Conservation (phyloP, 1,140 invertebrate genomes). For the Ruditapes philippinarum region DNA sequence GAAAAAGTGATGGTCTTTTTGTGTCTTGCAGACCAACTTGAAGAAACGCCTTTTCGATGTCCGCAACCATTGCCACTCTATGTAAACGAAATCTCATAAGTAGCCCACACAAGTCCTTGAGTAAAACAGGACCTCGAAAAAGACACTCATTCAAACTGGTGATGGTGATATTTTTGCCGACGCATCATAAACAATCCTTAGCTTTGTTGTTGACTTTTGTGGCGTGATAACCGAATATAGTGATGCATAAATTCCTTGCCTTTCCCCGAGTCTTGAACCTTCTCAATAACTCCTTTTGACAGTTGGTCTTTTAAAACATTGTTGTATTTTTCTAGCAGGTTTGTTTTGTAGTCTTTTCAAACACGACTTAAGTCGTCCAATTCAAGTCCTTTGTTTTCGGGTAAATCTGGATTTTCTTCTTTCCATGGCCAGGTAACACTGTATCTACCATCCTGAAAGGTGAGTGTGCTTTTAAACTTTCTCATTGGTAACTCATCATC, state of each 20-base stretch:
- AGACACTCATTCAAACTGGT: too few relatives aligned
- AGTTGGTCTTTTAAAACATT: conserved; percentile 51
- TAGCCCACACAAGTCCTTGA: background rate
- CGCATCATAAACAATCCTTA: background rate
- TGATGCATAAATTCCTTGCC: conserved; percentile 28
- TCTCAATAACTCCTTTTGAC: background rate
- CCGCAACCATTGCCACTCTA: too few relatives aligned
- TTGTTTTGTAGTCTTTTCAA: background rate
- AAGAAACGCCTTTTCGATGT: too few relatives aligned
- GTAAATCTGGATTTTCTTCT: conserved; percentile 31
- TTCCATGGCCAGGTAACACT: conserved; percentile 57
- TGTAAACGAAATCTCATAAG: too few relatives aligned
- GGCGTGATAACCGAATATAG: conserved; percentile 15
- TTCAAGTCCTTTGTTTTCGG: conserved; percentile 53
- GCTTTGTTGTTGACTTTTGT: conserved; percentile 16
- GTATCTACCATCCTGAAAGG: conserved; percentile 9
- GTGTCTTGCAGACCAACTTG: background rate
- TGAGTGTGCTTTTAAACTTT: conserved; percentile 44
- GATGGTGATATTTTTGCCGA: background rate
- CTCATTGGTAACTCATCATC: conserved; percentile 13
- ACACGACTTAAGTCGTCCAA: conserved; percentile 33
- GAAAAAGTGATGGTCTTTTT: background rate
- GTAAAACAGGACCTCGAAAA: background rate
- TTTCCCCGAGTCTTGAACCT: too few relatives aligned
- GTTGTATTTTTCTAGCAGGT: conserved; percentile 61